phyloP scores from a whole-genome alignment of 2,113 vertebrate species.

The Probosciger aterrimus region DNA sequence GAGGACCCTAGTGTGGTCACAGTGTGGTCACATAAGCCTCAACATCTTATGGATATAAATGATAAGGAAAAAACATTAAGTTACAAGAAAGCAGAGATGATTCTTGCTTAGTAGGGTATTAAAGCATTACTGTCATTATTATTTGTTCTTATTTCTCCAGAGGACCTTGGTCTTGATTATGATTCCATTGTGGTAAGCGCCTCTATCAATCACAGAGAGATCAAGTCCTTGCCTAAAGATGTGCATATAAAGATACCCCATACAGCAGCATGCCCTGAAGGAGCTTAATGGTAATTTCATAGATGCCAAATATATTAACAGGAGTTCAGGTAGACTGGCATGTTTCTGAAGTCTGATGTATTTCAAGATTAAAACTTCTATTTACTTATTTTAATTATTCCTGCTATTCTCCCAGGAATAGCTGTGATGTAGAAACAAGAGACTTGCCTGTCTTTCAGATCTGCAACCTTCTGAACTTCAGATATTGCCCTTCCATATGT shows the following conservation, averaged over 20 bases:
- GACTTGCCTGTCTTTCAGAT: conserved; percentile 3
- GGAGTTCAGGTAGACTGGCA: neutral
- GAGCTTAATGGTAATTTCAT: conserved; percentile 9
- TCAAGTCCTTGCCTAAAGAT: conserved; percentile 31
- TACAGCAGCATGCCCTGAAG: neutral
- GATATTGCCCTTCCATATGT: neutral
- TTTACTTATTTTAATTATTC: neutral
- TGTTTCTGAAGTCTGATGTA: neutral
- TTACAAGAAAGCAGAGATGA: neutral
- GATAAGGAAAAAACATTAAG: neutral
- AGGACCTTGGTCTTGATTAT: conserved; percentile 22
- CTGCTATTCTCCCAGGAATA: conserved; percentile 23
- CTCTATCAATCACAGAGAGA: conserved; percentile 40
- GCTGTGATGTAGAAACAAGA: conserved; percentile 15
- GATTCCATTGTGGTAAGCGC: neutral
- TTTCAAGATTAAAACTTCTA: neutral
- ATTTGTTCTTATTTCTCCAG: conserved; percentile 37
- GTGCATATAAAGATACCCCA: conserved; percentile 15
- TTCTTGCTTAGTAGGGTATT: neutral
- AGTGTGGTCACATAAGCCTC: neutral
- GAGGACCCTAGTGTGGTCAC: neutral
- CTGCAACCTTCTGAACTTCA: neutral
- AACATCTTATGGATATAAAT: neutral
- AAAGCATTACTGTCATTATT: neutral
- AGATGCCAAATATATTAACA: neutral